Percentiles rank a stretch among this genome's conserved stretches.
phyloP scores from a whole-genome alignment of 2,113 vertebrate genomes.

The Pagrus major region DNA sequence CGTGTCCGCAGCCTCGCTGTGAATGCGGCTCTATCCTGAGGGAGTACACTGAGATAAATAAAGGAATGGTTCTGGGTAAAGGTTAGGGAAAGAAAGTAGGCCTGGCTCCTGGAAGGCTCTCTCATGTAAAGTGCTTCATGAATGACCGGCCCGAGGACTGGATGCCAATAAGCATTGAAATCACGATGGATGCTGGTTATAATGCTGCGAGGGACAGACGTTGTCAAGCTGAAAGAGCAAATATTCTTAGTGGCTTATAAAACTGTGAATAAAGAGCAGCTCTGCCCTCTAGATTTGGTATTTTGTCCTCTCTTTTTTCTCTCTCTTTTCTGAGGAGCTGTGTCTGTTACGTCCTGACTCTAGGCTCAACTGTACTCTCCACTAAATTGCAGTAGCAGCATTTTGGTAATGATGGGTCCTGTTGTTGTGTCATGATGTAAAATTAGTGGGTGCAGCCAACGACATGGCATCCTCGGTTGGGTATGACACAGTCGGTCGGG shows the following conservation, averaged over 20 bases:
- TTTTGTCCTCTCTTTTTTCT: conserved; percentile 28
- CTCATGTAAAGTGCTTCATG: conserved; percentile 62
- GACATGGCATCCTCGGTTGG: conserved; percentile 48
- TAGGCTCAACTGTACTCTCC: background rate
- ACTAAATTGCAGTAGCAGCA: conserved; percentile 53
- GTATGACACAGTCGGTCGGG: conserved; percentile 54
- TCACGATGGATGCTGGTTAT: conserved; percentile 26
- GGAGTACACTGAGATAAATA: conserved; percentile 36
- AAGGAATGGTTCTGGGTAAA: conserved; percentile 37
- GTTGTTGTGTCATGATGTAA: conserved; percentile 57
- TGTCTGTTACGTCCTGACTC: background rate
- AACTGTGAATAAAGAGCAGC: conserved; percentile 53
- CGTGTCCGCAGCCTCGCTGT: conserved; percentile 34
- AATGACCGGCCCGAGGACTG: conserved; percentile 52
- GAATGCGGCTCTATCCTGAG: conserved; percentile 34
- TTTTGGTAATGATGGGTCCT: conserved; percentile 66
- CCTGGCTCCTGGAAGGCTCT: conserved; percentile 43
- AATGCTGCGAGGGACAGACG: conserved; percentile 20
- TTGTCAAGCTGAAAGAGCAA: conserved; percentile 54
- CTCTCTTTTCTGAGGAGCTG: conserved; percentile 14
- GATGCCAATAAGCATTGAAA: conserved; percentile 57
- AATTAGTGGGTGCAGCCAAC: conserved; percentile 62
- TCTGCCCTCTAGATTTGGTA: conserved; percentile 44
- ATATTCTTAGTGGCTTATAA: conserved; percentile 35
- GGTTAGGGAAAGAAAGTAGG: conserved; percentile 52